phyloP scores from a whole-genome alignment of 2,888 invertebrate genomes.

The Lapara coniferarum region DNA sequence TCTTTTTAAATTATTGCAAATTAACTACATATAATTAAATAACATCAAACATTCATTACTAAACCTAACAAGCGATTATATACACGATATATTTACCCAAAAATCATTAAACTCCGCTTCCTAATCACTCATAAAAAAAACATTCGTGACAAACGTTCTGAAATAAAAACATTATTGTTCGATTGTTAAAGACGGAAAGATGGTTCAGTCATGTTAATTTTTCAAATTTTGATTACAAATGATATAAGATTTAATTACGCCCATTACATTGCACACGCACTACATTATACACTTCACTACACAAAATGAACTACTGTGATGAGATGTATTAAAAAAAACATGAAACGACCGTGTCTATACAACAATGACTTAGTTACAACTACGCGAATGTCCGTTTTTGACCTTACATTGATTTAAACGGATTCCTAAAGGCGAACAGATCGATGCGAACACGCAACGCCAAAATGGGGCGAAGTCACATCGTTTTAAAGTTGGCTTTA shows the following conservation, averaged over 20 bases:
- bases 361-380: conserved; percentile 18
- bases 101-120: background rate
- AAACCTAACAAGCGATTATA: conserved; percentile 21
- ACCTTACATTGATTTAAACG: too few relatives aligned
- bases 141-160: background rate
- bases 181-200: conserved; percentile 15
- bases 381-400: background rate
- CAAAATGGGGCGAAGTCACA: too few relatives aligned
- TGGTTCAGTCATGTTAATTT: conserved; percentile 16
- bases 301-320: conserved; percentile 15
- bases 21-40: conserved; percentile 23
- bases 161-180: conserved; percentile 11
- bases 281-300: background rate
- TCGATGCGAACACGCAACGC: too few relatives aligned
- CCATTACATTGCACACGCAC: background rate
- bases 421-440: too few relatives aligned
- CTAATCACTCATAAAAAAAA: background rate
- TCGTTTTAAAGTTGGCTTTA: too few relatives aligned
- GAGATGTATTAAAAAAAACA: conserved; percentile 1
- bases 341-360: conserved; percentile 6
- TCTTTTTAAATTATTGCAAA: conserved; percentile 17
- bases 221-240: background rate
- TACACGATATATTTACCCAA: background rate
- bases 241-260: background rate
- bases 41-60: conserved; percentile 9